These are phyloP conservation scores for Parazoanthus darwini DNA, from an alignment of 92 coral and sea anemone species.

Conservation along the genomic window DNA sequence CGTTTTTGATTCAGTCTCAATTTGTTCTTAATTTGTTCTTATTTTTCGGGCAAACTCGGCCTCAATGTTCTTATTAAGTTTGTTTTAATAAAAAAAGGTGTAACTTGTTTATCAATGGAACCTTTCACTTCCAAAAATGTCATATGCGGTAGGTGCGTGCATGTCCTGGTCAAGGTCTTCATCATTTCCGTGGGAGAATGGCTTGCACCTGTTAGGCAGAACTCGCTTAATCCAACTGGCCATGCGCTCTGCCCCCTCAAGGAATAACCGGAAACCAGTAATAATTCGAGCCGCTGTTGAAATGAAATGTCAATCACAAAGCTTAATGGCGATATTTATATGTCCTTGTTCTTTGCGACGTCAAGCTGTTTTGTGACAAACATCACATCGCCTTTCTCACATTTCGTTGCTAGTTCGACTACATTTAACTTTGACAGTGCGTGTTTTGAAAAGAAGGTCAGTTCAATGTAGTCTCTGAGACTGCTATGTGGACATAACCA, in stretches of 20 bases:
- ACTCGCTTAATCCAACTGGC: too few species aligned
- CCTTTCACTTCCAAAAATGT: too few species aligned
- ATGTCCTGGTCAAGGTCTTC: too few species aligned
- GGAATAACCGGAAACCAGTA: slow-evolving; percentile 14
- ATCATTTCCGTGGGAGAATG: too few species aligned
- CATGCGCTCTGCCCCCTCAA: neutral
- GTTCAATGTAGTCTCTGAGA: neutral
- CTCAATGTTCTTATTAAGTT: too few species aligned
- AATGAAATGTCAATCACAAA: slow-evolving; percentile 26
- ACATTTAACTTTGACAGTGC: neutral
- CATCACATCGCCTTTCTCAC: slow-evolving; percentile 18
- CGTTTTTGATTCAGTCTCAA: too few species aligned
- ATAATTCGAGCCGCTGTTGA: neutral
- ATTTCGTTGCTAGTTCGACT: slow-evolving; percentile 22
- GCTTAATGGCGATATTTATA: slow-evolving; percentile 12
- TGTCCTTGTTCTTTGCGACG: slow-evolving; percentile 21
- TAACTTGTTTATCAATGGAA: too few species aligned
- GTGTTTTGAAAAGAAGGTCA: slow-evolving; percentile 27
- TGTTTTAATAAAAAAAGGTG: too few species aligned
- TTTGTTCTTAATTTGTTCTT: too few species aligned
- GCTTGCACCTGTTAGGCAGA: too few species aligned
- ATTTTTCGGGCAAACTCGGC: too few species aligned
- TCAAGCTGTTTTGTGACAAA: slow-evolving; percentile 14
- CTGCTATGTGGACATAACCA: neutral
- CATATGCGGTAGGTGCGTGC: too few species aligned